A percentile compares a stretch with the other conserved stretches of the same genome.
Evolutionary conservation across 2,113 vertebrate species (phyloP).

Genomic region (Lophura nycthemera): DNA sequence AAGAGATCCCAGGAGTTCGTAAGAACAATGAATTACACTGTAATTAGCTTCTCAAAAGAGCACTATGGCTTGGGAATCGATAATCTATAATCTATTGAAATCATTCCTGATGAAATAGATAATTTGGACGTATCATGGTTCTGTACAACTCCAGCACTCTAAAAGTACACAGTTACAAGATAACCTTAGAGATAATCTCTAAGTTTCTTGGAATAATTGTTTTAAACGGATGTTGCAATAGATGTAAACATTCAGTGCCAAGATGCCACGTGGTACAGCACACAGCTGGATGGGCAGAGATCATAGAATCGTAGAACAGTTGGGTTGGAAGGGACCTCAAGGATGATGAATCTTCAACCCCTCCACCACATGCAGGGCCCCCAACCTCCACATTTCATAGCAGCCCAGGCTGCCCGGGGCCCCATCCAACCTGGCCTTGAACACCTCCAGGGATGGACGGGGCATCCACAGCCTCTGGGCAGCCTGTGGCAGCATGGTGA

Average conservation of each 20-base stretch:
- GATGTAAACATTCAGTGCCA: not conserved
- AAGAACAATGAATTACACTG: not conserved
- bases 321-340: too few species aligned
- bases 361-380: too few species aligned
- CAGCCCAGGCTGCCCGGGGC: too few species aligned
- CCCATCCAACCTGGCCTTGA: too few species aligned
- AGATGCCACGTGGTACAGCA: not conserved
- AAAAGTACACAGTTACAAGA: not conserved
- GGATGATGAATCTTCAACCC: too few species aligned
- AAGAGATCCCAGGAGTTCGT: slow-evolving; percentile 34
- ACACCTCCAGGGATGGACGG: too few species aligned
- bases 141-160: not conserved
- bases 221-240: not conserved
- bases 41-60: slow-evolving; percentile 55
- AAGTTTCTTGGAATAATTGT: not conserved
- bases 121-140: not conserved
- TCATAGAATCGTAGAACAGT: too few species aligned
- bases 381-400: too few species aligned
- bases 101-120: slow-evolving; percentile 29
- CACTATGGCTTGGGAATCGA: slow-evolving; percentile 40
- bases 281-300: not conserved
- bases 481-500: too few species aligned
- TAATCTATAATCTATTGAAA: slow-evolving; percentile 6
- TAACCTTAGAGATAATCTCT: not conserved
- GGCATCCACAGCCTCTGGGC: too few species aligned